These are phyloP conservation scores for Trachelus troglodyta DNA, from an alignment of 2,888 invertebrate species.

Conservation along the genomic window DNA sequence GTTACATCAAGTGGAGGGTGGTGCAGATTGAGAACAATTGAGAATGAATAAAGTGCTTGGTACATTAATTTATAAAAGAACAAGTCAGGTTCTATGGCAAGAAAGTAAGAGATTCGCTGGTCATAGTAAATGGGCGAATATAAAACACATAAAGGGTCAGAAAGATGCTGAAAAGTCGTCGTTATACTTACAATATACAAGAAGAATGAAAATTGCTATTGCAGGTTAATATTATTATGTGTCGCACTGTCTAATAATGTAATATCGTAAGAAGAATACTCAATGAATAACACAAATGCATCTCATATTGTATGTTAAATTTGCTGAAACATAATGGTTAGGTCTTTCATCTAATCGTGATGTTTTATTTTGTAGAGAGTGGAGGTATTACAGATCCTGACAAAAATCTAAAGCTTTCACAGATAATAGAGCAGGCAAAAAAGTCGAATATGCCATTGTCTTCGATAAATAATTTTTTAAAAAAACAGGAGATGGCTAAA, in stretches of 20 bases:
- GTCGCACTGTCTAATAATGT: background rate
- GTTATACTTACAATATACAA: constrained; percentile 67
- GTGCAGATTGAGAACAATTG: background rate
- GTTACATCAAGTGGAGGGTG: background rate
- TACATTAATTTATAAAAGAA: background rate
- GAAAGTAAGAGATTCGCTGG: constrained; percentile 69
- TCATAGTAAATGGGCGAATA: constrained; percentile 84
- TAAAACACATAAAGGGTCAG: constrained; percentile 75
- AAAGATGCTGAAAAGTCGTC: constrained; percentile 72
- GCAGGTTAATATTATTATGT: constrained; percentile 66
- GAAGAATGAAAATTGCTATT: constrained; percentile 73
- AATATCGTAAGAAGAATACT: background rate
- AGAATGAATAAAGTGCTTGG: background rate
- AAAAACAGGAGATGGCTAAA: constrained; percentile 67
- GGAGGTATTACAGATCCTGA: constrained; percentile 73
- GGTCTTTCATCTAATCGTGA: background rate
- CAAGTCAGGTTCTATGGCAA: constrained; percentile 19
- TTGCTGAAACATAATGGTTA: background rate
- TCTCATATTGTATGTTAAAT: background rate
- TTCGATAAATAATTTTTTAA: constrained; percentile 73
- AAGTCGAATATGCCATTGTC: constrained; percentile 73
- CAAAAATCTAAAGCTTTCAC: constrained; percentile 70
- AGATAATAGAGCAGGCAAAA: constrained; percentile 72
- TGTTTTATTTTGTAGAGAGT: constrained; percentile 61
- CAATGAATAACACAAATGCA: background rate